These are phyloP conservation scores for Enteromius treurensis DNA, from an alignment of 2,797 vertebrate species.

Conservation along the genomic window DNA sequence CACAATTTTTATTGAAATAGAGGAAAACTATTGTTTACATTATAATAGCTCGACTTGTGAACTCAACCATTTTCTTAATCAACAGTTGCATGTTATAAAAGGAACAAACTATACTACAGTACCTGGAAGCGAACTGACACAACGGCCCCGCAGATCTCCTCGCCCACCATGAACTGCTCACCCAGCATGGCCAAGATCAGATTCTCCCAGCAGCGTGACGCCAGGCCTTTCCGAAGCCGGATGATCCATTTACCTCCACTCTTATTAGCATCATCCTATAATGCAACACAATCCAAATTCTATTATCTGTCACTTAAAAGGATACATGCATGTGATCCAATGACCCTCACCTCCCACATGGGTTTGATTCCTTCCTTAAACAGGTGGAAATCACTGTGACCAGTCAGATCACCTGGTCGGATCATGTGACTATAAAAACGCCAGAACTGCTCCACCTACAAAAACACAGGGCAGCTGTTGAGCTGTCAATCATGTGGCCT, in stretches of 20 bases:
- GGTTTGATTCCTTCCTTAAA: conserved; percentile 89
- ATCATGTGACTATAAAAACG: conserved; percentile 89
- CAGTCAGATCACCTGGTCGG: conserved; percentile 83
- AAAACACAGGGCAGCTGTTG: conserved; percentile 19
- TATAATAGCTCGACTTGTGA: not conserved
- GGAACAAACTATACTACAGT: conserved; percentile 24
- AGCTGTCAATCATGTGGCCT: conserved; percentile 60
- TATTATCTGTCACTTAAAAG: not conserved
- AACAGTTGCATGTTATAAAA: not conserved
- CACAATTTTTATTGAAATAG: not conserved
- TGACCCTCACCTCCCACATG: conserved; percentile 83
- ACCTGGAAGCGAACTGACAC: conserved; percentile 96
- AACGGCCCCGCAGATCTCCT: conserved; percentile 97
- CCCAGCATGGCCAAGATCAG: conserved; percentile 97
- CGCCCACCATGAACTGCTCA: conserved; percentile 99
- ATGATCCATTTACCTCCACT: conserved; percentile 89
- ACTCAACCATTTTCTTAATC: not conserved
- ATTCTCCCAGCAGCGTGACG: conserved; percentile 98
- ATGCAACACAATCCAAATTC: not conserved
- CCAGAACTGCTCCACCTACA: conserved; percentile 88
- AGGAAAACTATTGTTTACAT: not conserved
- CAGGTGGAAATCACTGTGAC: conserved; percentile 87
- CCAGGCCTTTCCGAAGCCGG: conserved; percentile 90
- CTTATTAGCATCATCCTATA: conserved; percentile 86
- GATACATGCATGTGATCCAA: not conserved